A percentile compares a stretch with the other conserved stretches of the same genome.
These are phyloP conservation scores for Aphelocoma californica DNA, from an alignment of 2,797 vertebrate genomes.

Conservation along the genomic window DNA sequence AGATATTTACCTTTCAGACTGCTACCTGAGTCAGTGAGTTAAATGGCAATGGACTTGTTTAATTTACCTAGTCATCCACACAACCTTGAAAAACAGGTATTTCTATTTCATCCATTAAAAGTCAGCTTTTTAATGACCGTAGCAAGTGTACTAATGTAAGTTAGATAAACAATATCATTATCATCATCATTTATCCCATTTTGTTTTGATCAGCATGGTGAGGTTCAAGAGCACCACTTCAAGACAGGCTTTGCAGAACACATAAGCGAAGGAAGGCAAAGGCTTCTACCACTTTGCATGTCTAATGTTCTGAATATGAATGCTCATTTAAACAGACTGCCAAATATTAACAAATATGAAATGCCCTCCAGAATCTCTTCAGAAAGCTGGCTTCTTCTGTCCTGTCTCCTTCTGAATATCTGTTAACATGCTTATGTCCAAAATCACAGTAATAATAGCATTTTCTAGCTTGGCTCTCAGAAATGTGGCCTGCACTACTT, in stretches of 20 bases:
- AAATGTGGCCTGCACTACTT: background rate
- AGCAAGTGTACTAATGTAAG: background rate
- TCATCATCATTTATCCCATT: background rate
- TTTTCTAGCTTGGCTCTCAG: conserved; percentile 18
- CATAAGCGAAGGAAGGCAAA: background rate
- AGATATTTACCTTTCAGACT: background rate
- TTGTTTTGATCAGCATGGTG: background rate
- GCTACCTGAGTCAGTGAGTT: background rate
- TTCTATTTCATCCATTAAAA: background rate
- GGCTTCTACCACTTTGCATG: background rate
- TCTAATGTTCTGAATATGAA: background rate
- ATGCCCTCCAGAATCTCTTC: background rate
- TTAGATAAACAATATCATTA: background rate
- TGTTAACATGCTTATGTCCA: background rate
- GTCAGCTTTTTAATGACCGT: background rate
- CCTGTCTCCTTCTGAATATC: background rate
- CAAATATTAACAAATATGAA: background rate
- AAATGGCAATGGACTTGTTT: background rate
- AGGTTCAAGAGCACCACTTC: background rate
- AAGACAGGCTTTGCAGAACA: background rate
- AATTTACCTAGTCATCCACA: background rate
- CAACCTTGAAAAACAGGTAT: background rate
- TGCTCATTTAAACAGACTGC: background rate
- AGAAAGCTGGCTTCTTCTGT: background rate
- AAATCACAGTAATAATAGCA: conserved; percentile 5